A percentile compares a stretch with the other conserved stretches of the same genome.
These are phyloP conservation scores for Myotis planiceps DNA, from an alignment of 2,797 vertebrate genomes.

Conservation along the genomic window DNA sequence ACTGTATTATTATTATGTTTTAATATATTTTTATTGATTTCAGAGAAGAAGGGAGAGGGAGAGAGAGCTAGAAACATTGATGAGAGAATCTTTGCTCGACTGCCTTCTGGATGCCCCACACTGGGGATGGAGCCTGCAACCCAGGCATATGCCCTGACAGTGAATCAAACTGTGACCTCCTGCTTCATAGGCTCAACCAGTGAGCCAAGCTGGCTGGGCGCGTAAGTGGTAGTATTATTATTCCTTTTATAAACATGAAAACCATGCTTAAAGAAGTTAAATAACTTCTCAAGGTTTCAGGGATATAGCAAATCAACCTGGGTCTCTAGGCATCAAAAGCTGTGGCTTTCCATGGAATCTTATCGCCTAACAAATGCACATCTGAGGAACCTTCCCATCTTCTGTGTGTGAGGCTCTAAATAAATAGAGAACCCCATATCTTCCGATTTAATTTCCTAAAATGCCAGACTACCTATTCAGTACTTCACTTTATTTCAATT, in stretches of 20 bases:
- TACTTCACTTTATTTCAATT: neutral
- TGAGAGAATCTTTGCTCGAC: too few relatives aligned
- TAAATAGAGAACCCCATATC: neutral
- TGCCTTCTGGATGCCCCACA: too few relatives aligned
- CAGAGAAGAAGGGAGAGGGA: too few relatives aligned
- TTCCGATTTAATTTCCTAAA: conserved; percentile 3
- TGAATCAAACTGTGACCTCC: too few relatives aligned
- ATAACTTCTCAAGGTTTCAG: neutral
- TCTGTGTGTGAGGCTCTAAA: neutral
- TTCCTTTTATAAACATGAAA: neutral
- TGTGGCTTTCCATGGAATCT: neutral
- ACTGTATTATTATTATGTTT: neutral
- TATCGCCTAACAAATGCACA: neutral
- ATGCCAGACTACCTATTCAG: neutral
- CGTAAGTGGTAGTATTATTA: neutral
- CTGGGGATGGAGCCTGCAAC: too few relatives aligned
- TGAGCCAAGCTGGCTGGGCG: too few relatives aligned
- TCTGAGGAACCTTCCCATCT: neutral
- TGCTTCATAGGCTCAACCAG: too few relatives aligned
- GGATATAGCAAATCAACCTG: neutral
- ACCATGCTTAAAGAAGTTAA: neutral
- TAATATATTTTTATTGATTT: too few relatives aligned
- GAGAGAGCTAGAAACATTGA: too few relatives aligned
- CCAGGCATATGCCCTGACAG: too few relatives aligned
- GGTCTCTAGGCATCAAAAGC: neutral